These are phyloP conservation scores for Epinephelus moara DNA, from an alignment of 2,113 vertebrate species.

Conservation along the genomic window DNA sequence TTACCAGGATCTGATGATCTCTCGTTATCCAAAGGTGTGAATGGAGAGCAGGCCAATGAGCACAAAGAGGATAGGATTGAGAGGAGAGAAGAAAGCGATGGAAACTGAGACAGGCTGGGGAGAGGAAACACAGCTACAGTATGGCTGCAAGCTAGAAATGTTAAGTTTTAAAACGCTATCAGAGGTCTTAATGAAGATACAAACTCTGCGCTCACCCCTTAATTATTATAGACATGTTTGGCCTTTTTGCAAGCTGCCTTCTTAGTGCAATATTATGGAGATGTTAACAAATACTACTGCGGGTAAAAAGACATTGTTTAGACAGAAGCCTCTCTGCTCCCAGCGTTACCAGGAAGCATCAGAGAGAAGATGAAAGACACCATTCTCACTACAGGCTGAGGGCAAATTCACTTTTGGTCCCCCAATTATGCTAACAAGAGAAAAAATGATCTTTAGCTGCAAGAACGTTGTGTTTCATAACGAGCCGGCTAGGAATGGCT, in stretches of 20 bases:
- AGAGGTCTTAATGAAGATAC: conserved; percentile 78
- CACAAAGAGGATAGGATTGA: conserved; percentile 36
- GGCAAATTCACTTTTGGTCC: conserved; percentile 80
- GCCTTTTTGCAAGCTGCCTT: conserved; percentile 65
- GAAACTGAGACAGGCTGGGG: conserved; percentile 35
- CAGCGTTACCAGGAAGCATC: conserved; percentile 72
- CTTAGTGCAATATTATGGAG: conserved; percentile 78
- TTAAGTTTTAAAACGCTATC: conserved; percentile 54
- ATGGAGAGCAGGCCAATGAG: conserved; percentile 40
- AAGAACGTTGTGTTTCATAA: conserved; percentile 73
- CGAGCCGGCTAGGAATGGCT: conserved; percentile 62
- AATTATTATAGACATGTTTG: conserved; percentile 81
- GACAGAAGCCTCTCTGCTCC: conserved; percentile 66
- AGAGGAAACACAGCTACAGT: conserved; percentile 23
- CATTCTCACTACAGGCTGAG: conserved; percentile 71
- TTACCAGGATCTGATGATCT: conserved; percentile 84
- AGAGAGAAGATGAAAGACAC: conserved; percentile 78
- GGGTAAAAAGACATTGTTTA: conserved; percentile 75
- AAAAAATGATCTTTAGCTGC: conserved; percentile 68
- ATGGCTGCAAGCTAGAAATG: conserved; percentile 76
- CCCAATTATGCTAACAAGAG: conserved; percentile 85
- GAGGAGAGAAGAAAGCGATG: conserved; percentile 30
- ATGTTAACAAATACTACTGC: conserved; percentile 76
- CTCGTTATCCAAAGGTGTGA: conserved; percentile 73
- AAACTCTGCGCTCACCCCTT: conserved; percentile 62